Conservation (phyloP, 1,140 invertebrate genomes). For the Aplysia californica region DNA sequence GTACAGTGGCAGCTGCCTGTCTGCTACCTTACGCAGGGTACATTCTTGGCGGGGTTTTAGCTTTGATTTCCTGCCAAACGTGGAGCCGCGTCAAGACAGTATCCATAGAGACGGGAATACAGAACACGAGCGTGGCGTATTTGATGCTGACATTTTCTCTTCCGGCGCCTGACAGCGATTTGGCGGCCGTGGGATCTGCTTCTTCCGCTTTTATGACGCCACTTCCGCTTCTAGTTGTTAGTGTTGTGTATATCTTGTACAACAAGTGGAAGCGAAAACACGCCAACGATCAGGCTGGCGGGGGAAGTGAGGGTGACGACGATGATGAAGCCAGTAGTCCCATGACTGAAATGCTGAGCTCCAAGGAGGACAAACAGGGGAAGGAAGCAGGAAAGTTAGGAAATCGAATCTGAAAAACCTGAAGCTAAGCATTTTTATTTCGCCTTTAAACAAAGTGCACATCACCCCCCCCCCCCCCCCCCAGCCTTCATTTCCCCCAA, state of each 20-base stretch:
- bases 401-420: not conserved
- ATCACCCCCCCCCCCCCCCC: too few relatives aligned
- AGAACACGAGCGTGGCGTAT: constrained; percentile 69
- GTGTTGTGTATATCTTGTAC: constrained; percentile 41
- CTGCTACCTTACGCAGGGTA: constrained; percentile 91
- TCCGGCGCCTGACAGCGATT: constrained; percentile 67
- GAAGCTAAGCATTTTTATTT: too few relatives aligned
- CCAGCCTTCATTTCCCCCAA: too few relatives aligned
- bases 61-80: constrained; percentile 49
- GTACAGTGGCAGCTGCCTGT: constrained; percentile 81
- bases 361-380: constrained; percentile 10
- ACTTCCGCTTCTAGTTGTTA: constrained; percentile 76
- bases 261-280: constrained; percentile 39
- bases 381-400: constrained; percentile 1
- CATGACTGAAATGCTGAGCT: too few relatives aligned
- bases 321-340: too few relatives aligned
- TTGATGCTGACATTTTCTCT: constrained; percentile 68
- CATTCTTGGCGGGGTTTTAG: constrained; percentile 73
- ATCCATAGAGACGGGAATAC: constrained; percentile 71
- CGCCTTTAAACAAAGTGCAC: too few relatives aligned
- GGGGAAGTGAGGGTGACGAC: too few relatives aligned
- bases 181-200: constrained; percentile 66
- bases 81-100: constrained; percentile 67
- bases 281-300: too few relatives aligned
- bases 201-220: constrained; percentile 93